Conservation (phyloP, 2,113 vertebrate genomes). For the Ciconia boyciana region DNA sequence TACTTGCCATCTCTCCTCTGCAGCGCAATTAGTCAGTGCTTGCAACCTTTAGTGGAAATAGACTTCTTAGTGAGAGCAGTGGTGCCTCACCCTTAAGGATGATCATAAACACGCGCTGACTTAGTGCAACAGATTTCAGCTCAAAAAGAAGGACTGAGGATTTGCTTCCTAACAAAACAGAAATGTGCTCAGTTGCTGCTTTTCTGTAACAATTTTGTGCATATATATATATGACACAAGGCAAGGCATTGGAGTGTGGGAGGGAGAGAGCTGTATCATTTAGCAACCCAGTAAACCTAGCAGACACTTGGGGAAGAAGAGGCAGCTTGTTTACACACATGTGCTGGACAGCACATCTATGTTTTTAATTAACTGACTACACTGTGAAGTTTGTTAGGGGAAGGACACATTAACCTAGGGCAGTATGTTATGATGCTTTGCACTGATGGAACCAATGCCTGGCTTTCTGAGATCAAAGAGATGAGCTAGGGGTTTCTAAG, state of each 20-base stretch:
- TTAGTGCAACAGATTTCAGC: not conserved
- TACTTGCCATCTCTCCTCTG: constrained; percentile 9
- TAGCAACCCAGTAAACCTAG: not conserved
- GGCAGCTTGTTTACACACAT: not conserved
- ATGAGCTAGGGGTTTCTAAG: not conserved
- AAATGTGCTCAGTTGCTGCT: not conserved
- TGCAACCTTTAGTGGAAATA: not conserved
- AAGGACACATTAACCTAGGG: not conserved
- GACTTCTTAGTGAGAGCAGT: not conserved
- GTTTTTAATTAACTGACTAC: not conserved
- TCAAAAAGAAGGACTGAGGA: not conserved
- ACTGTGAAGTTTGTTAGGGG: not conserved
- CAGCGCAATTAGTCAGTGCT: constrained; percentile 41
- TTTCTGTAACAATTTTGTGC: not conserved
- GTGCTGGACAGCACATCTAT: not conserved
- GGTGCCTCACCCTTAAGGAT: not conserved
- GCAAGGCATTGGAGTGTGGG: not conserved
- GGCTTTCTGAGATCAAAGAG: not conserved
- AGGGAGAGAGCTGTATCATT: not conserved
- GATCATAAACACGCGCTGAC: not conserved
- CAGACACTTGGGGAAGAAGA: not conserved
- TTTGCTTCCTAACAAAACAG: not conserved
- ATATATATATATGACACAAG: not conserved
- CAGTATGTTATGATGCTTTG: not conserved
- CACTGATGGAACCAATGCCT: not conserved